Evolutionary conservation across 2,888 invertebrate genomes (phyloP).

Genomic region (Lepetodrilus schrolli): DNA sequence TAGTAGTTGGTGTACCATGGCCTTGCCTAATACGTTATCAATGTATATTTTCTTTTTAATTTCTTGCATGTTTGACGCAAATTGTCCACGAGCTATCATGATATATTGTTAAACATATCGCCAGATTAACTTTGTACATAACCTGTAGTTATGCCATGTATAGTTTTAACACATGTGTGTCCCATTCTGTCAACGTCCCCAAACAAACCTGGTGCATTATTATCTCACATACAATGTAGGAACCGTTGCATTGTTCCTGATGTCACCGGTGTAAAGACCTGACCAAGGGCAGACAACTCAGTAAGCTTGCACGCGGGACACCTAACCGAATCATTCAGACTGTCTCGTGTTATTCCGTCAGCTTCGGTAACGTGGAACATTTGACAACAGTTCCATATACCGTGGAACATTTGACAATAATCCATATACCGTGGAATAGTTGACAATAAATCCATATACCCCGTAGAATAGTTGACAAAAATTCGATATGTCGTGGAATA

Average conservation of each 20-base stretch:
- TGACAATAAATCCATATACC: no score
- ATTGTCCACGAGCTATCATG: not conserved
- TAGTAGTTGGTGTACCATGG: no score
- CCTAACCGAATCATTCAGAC: no score
- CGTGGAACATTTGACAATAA: no score
- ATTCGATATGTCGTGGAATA: no score
- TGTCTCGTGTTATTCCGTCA: no score
- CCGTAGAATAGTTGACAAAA: no score
- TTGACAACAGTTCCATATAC: no score
- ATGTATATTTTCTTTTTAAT: no score
- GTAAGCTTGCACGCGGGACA: conserved; percentile 26
- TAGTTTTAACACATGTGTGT: conserved; percentile 6
- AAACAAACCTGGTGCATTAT: conserved; percentile 1
- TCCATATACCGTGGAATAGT: no score
- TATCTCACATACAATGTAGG: not conserved
- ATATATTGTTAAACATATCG: not conserved
- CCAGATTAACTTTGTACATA: not conserved
- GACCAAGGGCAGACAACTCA: conserved; percentile 26
- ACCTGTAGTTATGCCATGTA: not conserved
- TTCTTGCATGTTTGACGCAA: not conserved
- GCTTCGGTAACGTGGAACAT: no score
- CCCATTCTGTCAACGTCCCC: conserved; percentile 11
- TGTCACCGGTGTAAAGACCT: conserved; percentile 25
- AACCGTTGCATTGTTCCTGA: not conserved
- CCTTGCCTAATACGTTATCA: no score